Conservation (phyloP, 2,888 invertebrate species). For the Drosophila algonquin region DNA sequence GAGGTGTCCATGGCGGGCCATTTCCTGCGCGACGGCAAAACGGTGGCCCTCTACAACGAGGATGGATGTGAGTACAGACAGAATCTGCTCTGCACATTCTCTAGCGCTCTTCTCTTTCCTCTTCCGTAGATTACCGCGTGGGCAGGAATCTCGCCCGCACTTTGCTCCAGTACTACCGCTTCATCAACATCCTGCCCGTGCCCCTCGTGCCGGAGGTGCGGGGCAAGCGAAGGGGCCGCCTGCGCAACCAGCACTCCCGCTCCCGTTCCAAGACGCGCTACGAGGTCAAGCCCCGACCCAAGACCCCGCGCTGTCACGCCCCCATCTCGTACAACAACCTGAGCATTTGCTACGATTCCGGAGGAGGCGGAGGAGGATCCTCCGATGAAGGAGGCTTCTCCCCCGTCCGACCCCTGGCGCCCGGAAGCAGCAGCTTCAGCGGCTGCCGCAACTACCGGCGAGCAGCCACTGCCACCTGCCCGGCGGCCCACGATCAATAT, state of each 20-base stretch:
- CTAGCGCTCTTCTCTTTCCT: no score
- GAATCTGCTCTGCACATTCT: not conserved
- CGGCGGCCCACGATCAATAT: constrained; percentile 79
- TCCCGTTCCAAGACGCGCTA: constrained; percentile 83
- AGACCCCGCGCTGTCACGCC: constrained; percentile 85
- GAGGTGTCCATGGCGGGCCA: constrained; percentile 97
- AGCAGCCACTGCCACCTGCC: constrained; percentile 55
- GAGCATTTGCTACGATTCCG: constrained; percentile 85
- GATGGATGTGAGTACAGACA: constrained; percentile 92
- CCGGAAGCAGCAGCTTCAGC: constrained; percentile 79
- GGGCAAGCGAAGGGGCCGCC: constrained; percentile 80
- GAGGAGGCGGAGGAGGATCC: constrained; percentile 80
- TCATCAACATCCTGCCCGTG: constrained; percentile 88
- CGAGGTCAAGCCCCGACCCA: constrained; percentile 84
- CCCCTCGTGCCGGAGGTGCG: constrained; percentile 83
- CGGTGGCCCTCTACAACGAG: constrained; percentile 94
- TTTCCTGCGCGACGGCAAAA: constrained; percentile 88
- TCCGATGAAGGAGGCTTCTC: constrained; percentile 84
- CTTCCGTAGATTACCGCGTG: constrained; percentile 88
- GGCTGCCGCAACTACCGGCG: constrained; percentile 78
- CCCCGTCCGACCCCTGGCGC: constrained; percentile 78
- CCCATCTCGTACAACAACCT: constrained; percentile 85
- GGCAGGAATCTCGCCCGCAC: constrained; percentile 91
- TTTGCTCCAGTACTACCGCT: constrained; percentile 92
- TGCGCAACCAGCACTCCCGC: constrained; percentile 82